Base-by-base conservation (phyloP, 2,888 invertebrate genomes). In the Pteria penguin region DNA sequence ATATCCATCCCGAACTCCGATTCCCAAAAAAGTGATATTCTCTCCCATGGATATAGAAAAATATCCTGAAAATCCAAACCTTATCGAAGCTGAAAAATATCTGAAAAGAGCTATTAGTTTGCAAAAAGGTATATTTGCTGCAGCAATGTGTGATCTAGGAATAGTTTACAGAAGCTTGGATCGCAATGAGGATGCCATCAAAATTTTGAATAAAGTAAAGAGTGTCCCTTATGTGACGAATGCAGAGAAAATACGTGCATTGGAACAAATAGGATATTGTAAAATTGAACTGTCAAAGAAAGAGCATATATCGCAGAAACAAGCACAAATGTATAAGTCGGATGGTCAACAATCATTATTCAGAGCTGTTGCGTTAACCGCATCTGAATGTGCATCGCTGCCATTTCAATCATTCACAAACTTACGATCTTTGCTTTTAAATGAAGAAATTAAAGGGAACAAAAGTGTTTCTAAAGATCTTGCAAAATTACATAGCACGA, bases 81-180 rank as follows among this genome's bases (percentile, higher is more conserved):
- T 65, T 14, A 2, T 65, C 22, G 14, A 65, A 26, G 63, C 63
- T 24, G 63, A 27, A 11, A 1, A 36, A 65, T 36, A 36, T 36
- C 36, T 65, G 5, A n/a, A 36, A 36, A 33, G 26, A 36, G 63
- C 63, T 22, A 11, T 65, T n/a, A 26, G 18, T 18, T 27, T 65
- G 33, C 24, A 26, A 8, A 22, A 36, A 26, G 45, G 45, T 45
- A 36, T 24, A 22, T 65, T 65, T 36, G n/a, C 32, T 26, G 36
- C 27, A 26, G 63, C 63, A 4, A n/a, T 32, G 18, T 65, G 27
- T 65, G 63, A 65, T 18, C 36, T 65, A 24, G 63, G 63, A 26
- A 18, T 65, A 26, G 36, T 65, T 24, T 65, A 65, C 14, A 33
- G 63, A 26, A 65, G 27, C 36, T 26, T 65, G 18, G 63, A 36